These are phyloP conservation scores for Siniperca undulata DNA, from an alignment of 2,797 vertebrate species.

Conservation along the genomic window DNA sequence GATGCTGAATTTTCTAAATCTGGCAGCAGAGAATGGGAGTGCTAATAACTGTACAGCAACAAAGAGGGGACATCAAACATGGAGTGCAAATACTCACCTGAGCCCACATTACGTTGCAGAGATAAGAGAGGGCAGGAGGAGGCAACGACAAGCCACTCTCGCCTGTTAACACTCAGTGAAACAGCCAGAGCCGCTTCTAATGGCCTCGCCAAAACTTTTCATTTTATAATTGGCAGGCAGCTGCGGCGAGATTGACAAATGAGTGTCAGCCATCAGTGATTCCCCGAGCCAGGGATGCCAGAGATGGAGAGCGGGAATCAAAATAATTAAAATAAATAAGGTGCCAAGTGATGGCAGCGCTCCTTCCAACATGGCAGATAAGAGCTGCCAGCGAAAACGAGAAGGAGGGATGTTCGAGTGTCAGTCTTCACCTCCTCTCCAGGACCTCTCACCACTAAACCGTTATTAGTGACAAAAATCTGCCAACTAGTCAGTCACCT, in stretches of 20 bases:
- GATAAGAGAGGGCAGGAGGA: slow-evolving; percentile 42
- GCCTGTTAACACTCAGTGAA: slow-evolving; percentile 76
- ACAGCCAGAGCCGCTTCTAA: slow-evolving; percentile 79
- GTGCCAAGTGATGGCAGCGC: slow-evolving; percentile 76
- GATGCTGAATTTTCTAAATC: slow-evolving; percentile 55
- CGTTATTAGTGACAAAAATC: slow-evolving; percentile 76
- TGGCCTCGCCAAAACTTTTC: slow-evolving; percentile 84
- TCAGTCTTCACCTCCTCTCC: slow-evolving; percentile 71
- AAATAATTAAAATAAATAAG: slow-evolving; percentile 90
- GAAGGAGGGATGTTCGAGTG: slow-evolving; percentile 55
- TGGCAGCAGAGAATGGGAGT: slow-evolving; percentile 25
- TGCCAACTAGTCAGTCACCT: slow-evolving; percentile 58
- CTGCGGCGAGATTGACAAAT: slow-evolving; percentile 83
- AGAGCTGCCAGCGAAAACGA: slow-evolving; percentile 60
- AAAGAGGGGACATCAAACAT: slow-evolving; percentile 60
- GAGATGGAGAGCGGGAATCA: slow-evolving; percentile 79
- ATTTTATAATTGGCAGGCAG: slow-evolving; percentile 86
- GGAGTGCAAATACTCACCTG: slow-evolving; percentile 55
- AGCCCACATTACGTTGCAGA: slow-evolving; percentile 28
- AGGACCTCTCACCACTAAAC: slow-evolving; percentile 73
- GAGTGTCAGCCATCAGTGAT: slow-evolving; percentile 85
- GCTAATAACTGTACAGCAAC: slow-evolving; percentile 44
- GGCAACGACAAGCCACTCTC: slow-evolving; percentile 44
- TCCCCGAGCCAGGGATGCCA: slow-evolving; percentile 76
- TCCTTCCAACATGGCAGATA: slow-evolving; percentile 74